Conservation (phyloP, 2,797 vertebrate genomes). For the Dallia pectoralis region DNA sequence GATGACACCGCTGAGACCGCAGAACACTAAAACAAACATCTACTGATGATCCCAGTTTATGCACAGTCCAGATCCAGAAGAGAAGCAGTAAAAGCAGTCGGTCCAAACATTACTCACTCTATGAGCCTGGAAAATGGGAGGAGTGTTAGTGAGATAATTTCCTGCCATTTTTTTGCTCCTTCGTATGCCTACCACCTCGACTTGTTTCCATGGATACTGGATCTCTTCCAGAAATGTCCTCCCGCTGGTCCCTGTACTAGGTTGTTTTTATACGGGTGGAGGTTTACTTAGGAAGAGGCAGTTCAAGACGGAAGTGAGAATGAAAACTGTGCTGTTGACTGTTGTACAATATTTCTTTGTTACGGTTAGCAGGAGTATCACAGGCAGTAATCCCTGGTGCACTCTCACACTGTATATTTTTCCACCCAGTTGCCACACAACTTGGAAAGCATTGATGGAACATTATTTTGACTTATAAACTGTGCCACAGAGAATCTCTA, state of each 20-base stretch:
- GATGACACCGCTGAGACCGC: constrained; percentile 50
- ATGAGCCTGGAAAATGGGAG: constrained; percentile 78
- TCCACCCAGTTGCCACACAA: not conserved
- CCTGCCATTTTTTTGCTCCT: constrained; percentile 61
- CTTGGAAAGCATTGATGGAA: constrained; percentile 31
- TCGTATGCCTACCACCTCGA: constrained; percentile 66
- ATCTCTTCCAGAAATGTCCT: constrained; percentile 59
- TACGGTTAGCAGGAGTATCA: not conserved
- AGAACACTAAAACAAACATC: constrained; percentile 47
- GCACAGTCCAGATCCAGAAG: constrained; percentile 52
- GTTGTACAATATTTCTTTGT: not conserved
- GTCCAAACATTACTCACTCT: constrained; percentile 73
- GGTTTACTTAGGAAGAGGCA: not conserved
- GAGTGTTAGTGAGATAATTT: constrained; percentile 81
- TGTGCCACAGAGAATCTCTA: constrained; percentile 46
- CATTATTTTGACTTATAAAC: constrained; percentile 37
- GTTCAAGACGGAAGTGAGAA: not conserved
- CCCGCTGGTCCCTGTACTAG: constrained; percentile 57
- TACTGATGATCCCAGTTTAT: constrained; percentile 44
- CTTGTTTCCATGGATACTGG: constrained; percentile 73
- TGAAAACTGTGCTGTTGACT: not conserved
- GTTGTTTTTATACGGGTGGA: constrained; percentile 29
- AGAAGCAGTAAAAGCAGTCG: constrained; percentile 58
- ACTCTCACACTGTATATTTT: not conserved
- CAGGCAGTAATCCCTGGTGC: not conserved